Conservation (phyloP, 1,140 invertebrate genomes). For the Aradophagus sp. region DNA sequence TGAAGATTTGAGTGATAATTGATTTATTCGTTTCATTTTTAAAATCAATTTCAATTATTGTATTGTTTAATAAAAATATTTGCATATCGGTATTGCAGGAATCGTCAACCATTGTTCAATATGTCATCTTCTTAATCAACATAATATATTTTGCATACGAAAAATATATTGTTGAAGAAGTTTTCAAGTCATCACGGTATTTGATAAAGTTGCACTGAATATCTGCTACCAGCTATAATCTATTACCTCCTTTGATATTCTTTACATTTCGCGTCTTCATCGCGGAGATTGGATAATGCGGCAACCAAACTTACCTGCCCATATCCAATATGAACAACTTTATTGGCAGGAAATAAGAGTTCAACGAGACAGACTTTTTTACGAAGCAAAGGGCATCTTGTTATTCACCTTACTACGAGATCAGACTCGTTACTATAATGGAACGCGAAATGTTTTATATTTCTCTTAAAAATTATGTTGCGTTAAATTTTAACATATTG, state of each 20-base stretch:
- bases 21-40: too few species aligned
- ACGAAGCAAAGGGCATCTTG: constrained; percentile 19
- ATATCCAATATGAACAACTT: constrained; percentile 51
- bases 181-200: constrained; percentile 15
- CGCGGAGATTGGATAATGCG: constrained; percentile 58
- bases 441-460: too few species aligned
- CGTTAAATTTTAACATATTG: too few species aligned
- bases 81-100: too few species aligned
- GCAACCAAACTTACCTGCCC: constrained; percentile 66
- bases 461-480: too few species aligned
- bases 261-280: constrained; percentile 29
- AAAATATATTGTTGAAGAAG: constrained; percentile 8
- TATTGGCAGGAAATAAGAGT: constrained; percentile 55
- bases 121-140: constrained; percentile 21
- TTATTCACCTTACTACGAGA: too few species aligned
- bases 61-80: too few species aligned
- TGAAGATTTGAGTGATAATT: too few species aligned
- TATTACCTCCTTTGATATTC: constrained; percentile 39
- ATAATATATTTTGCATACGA: constrained; percentile 11
- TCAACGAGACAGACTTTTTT: constrained; percentile 33
- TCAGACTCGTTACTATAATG: too few species aligned
- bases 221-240: constrained; percentile 19
- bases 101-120: not conserved
- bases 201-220: constrained; percentile 25
- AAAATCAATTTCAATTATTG: too few species aligned